Percentiles rank a stretch among this genome's conserved stretches.
These are phyloP conservation scores for Pelodiscus sinensis DNA, from an alignment of 2,113 vertebrate species.

Conservation along the genomic window DNA sequence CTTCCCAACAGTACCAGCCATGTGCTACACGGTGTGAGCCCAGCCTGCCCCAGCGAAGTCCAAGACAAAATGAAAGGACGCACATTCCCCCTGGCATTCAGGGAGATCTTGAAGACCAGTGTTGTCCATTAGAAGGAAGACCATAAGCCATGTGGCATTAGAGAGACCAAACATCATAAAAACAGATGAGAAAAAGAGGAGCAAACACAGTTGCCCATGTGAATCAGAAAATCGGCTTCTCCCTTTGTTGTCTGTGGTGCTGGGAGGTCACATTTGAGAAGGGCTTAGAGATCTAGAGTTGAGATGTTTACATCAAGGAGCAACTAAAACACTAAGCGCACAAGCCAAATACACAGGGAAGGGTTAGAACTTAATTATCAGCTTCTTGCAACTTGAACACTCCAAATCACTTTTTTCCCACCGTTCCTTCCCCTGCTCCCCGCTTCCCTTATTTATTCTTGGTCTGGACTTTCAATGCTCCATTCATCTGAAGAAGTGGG, in stretches of 20 bases:
- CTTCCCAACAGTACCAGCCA: neutral
- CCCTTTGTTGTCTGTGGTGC: neutral
- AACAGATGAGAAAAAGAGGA: neutral
- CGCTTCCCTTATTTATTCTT: too few relatives aligned
- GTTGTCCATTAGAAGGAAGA: neutral
- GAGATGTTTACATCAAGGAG: neutral
- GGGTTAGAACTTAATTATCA: too few relatives aligned
- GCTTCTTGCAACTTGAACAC: too few relatives aligned
- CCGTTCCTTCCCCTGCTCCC: too few relatives aligned
- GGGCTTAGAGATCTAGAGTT: neutral
- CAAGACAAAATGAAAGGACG: neutral
- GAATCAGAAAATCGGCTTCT: neutral
- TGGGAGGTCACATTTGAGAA: neutral
- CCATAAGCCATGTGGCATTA: neutral
- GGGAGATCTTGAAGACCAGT: neutral
- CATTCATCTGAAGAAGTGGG: too few relatives aligned
- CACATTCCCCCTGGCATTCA: neutral
- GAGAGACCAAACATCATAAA: neutral
- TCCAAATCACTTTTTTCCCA: too few relatives aligned
- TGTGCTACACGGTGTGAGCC: neutral
- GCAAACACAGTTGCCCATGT: fast-evolving
- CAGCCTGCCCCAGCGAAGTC: neutral
- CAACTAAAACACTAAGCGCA: neutral
- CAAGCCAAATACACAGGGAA: too few relatives aligned
- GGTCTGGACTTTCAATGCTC: too few relatives aligned